These are phyloP conservation scores for Centrocercus urophasianus DNA, from an alignment of 2,113 vertebrate species.

Conservation along the genomic window DNA sequence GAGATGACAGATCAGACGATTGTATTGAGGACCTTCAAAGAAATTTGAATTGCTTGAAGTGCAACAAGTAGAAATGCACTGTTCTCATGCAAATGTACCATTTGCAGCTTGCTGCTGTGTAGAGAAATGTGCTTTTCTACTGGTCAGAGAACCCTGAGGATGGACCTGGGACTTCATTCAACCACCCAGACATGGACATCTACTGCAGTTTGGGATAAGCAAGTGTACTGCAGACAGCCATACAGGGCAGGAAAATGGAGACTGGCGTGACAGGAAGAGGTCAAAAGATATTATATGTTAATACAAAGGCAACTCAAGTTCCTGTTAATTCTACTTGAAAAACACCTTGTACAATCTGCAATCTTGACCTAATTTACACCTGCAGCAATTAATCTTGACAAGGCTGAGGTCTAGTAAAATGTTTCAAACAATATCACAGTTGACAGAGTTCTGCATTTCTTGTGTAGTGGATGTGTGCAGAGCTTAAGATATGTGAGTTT, in stretches of 20 bases:
- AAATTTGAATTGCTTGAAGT: background rate
- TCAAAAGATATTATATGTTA: background rate
- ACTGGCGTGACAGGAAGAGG: background rate
- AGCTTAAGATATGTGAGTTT: background rate
- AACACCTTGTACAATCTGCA: background rate
- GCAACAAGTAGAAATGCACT: background rate
- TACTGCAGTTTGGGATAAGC: background rate
- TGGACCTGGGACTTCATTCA: background rate
- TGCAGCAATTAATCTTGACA: background rate
- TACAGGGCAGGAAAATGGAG: background rate
- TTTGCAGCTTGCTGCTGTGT: background rate
- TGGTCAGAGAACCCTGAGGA: background rate
- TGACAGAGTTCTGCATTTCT: background rate
- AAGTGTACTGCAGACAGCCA: background rate
- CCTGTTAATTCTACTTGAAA: background rate
- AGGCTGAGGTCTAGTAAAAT: background rate
- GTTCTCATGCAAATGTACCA: background rate
- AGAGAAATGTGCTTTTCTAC: background rate
- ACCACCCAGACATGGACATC: background rate
- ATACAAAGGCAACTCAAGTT: background rate
- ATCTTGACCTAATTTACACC: background rate
- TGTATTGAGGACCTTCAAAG: background rate
- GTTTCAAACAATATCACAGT: background rate
- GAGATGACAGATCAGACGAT: background rate
- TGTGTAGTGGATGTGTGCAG: background rate